Conservation (phyloP, 2,888 invertebrate species). For the Mythimna ferrago region DNA sequence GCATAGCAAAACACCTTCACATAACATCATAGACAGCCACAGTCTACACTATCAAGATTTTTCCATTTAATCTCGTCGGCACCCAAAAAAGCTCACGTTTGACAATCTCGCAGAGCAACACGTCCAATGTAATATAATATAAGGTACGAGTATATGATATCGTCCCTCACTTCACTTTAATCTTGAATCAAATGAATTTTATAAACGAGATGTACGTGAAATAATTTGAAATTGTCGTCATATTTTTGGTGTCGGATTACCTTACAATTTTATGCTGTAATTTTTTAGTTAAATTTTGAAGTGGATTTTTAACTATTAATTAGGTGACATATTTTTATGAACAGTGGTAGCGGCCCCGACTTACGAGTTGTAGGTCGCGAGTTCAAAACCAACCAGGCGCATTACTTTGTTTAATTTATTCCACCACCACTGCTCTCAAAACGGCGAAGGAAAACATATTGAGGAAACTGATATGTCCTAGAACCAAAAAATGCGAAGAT, state of each 20-base stretch:
- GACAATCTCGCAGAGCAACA: slow-evolving; percentile 73
- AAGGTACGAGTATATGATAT: slow-evolving; percentile 56
- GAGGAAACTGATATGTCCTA: no score
- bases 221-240: slow-evolving; percentile 59
- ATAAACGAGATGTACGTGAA: slow-evolving; percentile 64
- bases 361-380: no score
- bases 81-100: slow-evolving; percentile 74
- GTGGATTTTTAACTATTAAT: background rate
- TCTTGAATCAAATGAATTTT: slow-evolving; percentile 68
- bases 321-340: no score
- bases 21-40: slow-evolving; percentile 10
- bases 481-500: no score
- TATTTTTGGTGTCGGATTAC: slow-evolving; percentile 35
- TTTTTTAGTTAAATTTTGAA: background rate
- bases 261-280: slow-evolving; percentile 14
- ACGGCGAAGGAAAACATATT: no score
- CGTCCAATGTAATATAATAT: slow-evolving; percentile 69
- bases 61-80: slow-evolving; percentile 65
- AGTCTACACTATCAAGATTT: slow-evolving; percentile 49
- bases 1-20: slow-evolving; percentile 32
- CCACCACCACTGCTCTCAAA: no score
- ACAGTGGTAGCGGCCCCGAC: no score
- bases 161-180: slow-evolving; percentile 60
- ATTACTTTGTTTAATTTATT: no score
- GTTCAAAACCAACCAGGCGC: no score